Base-by-base conservation (phyloP, 1,140 invertebrate species). In the Pollicipes pollicipes region DNA sequence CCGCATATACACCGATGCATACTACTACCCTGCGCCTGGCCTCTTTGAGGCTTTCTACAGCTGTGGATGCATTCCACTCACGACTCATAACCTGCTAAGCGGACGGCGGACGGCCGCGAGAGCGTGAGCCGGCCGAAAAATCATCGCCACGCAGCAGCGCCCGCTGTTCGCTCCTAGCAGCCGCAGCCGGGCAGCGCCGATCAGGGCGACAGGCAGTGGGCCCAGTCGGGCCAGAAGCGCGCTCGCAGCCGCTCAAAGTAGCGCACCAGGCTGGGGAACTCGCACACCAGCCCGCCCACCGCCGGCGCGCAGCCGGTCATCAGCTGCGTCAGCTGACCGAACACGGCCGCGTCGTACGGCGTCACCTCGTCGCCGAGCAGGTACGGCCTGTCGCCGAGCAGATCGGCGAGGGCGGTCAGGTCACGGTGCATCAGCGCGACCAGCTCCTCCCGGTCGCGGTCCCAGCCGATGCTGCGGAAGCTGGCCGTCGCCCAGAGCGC, bases 161-260 rank as follows among this genome's bases (percentile, higher is more conserved):
- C n/a, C n/a, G n/a, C n/a, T n/a, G n/a, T n/a, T n/a, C n/a, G n/a
- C n/a, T n/a, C n/a, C n/a, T n/a, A n/a, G n/a, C n/a, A n/a, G n/a
- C n/a, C n/a, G n/a, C n/a, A n/a, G n/a, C n/a, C n/a, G n/a, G n/a
- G n/a, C n/a, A n/a, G n/a, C n/a, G n/a, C n/a, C n/a, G n/a, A n/a
- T n/a, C n/a, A n/a, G n/a, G n/a, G n/a, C n/a, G n/a, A n/a, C n/a
- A n/a, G 58, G 69, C 71, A 74, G 24, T 77, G 70, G 31, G 78
- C 75, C 79, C 79, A 80, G 73, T 80, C 79, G 13, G 77, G 76
- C 79, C 79, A 80, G 70, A 76, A 77, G 6, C 74, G 74, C 71
- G 76, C 77, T 75, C 80, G 79, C n/a, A 77, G 70, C 27, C 76
- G 68, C 67, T 76, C 76, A 70, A 78, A 80, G 10, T 64, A 72